phyloP scores from a whole-genome alignment of 2,797 vertebrate genomes.

The Lepus townsendii region DNA sequence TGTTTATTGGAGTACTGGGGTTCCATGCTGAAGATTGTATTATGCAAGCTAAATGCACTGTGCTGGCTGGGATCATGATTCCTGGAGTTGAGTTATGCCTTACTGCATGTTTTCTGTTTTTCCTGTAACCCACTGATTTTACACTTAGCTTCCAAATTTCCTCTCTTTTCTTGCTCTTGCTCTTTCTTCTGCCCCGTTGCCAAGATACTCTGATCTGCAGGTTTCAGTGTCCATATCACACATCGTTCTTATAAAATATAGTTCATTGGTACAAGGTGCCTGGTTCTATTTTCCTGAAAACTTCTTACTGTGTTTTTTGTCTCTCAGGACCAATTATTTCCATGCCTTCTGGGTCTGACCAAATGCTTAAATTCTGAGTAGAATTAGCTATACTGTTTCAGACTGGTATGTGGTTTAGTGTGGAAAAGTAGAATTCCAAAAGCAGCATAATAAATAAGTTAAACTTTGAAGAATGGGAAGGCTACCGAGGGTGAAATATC shows the following conservation, averaged over 20 bases:
- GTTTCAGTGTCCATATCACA: background rate
- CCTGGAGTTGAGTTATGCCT: background rate
- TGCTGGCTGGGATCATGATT: background rate
- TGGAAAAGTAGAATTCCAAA: background rate
- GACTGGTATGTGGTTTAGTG: background rate
- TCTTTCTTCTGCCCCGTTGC: background rate
- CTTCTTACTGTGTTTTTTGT: background rate
- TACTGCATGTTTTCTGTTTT: background rate
- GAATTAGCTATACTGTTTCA: background rate
- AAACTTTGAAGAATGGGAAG: background rate
- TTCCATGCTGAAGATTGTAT: background rate
- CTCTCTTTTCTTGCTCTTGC: background rate
- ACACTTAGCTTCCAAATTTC: background rate
- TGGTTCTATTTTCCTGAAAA: background rate
- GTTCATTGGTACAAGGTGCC: background rate
- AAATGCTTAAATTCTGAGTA: background rate
- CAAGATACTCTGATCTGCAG: background rate
- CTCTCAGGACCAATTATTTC: conserved; percentile 50
- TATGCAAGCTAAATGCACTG: background rate
- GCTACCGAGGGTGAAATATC: background rate
- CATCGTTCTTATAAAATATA: background rate
- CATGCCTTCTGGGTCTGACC: background rate
- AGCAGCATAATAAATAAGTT: background rate
- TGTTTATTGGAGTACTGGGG: too few relatives aligned
- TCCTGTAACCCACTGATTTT: background rate